A percentile compares a stretch with the other conserved stretches of the same genome.
These are phyloP conservation scores for Tetranychus truncatus DNA, from an alignment of 2,888 invertebrate genomes.

Conservation along the genomic window DNA sequence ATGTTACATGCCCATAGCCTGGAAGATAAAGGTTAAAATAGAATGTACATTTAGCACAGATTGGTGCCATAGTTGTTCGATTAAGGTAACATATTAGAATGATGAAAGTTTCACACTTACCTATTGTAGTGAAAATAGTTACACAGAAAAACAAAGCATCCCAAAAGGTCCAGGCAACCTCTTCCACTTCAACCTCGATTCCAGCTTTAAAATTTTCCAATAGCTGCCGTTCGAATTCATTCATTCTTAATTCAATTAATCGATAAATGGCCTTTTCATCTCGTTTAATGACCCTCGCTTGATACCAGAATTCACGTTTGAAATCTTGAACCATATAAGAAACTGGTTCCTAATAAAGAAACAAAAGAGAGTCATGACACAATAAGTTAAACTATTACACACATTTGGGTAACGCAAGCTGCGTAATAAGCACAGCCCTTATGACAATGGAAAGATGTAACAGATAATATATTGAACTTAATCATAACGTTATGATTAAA, in stretches of 20 bases:
- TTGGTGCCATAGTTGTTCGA: neutral
- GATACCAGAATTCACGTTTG: constrained; percentile 20
- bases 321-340: constrained; percentile 19
- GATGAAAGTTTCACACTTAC: constrained; percentile 38
- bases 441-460: too few species aligned
- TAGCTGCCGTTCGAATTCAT: constrained; percentile 66
- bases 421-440: too few species aligned
- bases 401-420: too few species aligned
- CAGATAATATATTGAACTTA: too few species aligned
- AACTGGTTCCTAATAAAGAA: constrained; percentile 13
- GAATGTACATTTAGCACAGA: neutral
- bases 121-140: constrained; percentile 73
- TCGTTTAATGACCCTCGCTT: constrained; percentile 17
- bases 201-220: constrained; percentile 66
- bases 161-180: constrained; percentile 54
- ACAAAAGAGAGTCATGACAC: neutral
- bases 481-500: too few species aligned
- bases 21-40: too few species aligned
- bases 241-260: constrained; percentile 34
- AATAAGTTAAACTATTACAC: too few species aligned
- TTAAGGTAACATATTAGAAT: too few species aligned
- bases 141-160: constrained; percentile 69
- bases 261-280: neutral
- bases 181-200: constrained; percentile 28
- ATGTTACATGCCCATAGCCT: constrained; percentile 76